Evolutionary conservation across 2,797 vertebrate genomes (phyloP).

Genomic region (Lepilemur ruficaudatus): DNA sequence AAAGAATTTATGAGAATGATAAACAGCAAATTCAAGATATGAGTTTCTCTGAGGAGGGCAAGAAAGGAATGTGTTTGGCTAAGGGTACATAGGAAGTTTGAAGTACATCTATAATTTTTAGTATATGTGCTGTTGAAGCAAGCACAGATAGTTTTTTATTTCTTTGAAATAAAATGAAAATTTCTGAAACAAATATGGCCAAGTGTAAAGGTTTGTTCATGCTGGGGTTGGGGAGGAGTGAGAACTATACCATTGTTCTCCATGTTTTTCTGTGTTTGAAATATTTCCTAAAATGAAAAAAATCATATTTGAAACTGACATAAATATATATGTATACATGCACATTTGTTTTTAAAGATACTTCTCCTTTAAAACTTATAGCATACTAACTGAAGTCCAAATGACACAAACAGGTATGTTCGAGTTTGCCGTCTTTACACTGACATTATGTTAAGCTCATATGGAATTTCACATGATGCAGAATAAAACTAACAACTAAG

Average conservation of each 20-base stretch:
- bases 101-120: not conserved
- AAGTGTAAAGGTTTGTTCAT: not conserved
- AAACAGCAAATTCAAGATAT: not conserved
- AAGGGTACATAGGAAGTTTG: not conserved
- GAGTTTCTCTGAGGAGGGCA: not conserved
- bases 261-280: not conserved
- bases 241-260: not conserved
- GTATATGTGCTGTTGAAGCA: too few species aligned
- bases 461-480: not conserved
- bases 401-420: not conserved
- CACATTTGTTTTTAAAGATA: conserved; percentile 1
- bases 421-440: not conserved
- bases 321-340: not conserved
- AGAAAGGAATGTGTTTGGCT: not conserved
- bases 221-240: not conserved
- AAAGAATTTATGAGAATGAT: not conserved
- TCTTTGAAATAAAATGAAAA: conserved; percentile 37
- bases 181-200: not conserved
- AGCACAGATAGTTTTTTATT: not conserved
- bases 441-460: not conserved
- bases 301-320: not conserved
- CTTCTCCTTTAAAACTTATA: not conserved
- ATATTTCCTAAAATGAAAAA: conserved; percentile 29
- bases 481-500: conserved; percentile 1
- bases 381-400: not conserved